phyloP scores from a whole-genome alignment of 2,888 invertebrate genomes.

The Conomelus anceps region DNA sequence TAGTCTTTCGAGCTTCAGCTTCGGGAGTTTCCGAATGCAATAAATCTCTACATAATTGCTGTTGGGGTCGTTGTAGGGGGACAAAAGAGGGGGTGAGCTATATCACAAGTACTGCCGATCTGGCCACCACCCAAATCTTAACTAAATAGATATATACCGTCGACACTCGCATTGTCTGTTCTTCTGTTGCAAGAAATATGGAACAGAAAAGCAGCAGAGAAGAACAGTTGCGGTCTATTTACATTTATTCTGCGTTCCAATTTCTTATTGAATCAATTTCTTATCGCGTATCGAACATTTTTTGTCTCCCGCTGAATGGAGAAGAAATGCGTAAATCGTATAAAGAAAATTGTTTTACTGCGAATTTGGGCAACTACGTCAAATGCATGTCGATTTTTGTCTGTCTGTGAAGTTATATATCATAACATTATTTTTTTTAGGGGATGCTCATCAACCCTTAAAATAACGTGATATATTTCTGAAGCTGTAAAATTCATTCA shows the following conservation, averaged over 20 bases:
- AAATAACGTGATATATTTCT: too few species aligned
- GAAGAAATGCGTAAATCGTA: background rate
- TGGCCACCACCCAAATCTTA: background rate
- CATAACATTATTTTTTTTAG: too few species aligned
- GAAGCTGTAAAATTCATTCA: too few species aligned
- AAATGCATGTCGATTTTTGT: background rate
- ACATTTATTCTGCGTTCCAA: background rate
- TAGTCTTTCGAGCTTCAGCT: background rate
- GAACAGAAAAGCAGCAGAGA: background rate
- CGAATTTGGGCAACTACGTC: background rate
- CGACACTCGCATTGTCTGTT: background rate
- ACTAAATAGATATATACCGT: background rate
- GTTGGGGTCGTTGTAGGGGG: background rate
- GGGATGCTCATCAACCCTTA: too few species aligned
- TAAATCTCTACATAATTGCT: background rate
- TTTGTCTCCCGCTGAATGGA: background rate
- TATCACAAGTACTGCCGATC: background rate
- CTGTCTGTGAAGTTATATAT: background rate
- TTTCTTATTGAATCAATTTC: background rate
- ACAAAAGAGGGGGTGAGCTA: background rate
- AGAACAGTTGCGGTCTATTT: background rate
- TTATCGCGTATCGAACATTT: background rate
- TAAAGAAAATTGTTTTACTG: background rate
- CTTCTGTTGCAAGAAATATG: background rate
- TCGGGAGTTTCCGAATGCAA: background rate